Base-by-base conservation (phyloP, 2,797 vertebrate species). In the Aldrovandia affinis region DNA sequence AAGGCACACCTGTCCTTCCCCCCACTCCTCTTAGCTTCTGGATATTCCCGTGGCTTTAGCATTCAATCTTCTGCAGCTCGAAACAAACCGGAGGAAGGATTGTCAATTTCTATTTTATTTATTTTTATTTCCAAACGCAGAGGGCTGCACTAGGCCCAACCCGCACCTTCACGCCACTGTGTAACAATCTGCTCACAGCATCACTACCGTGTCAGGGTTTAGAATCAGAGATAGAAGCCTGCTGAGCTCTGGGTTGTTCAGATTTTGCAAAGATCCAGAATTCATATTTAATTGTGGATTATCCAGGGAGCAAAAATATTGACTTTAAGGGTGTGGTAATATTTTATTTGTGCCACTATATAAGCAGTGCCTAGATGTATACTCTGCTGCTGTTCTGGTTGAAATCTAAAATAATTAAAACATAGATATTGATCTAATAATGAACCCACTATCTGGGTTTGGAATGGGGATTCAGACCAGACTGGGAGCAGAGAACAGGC, bases 1-100 rank as follows among this genome's bases (percentile, higher is more conserved):
- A 42, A 75, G 61, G 30, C 75, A 70, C n/a, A 68, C 80, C 81
- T 47, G 47, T 47, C 82, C 61, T 78, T 22, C 86, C 63, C 22
- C 15, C 87, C 81, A 63, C 57, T 87, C 86, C 30, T 77, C 81
- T 61, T 36, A 54, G 83, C 65, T 73, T 78, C 36, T 44, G 79
- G 79, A 50, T 59, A 55, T 59, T 81, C 30, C 47, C 25, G 52
- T 36, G 52, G 54, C 79, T 55, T 47, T 57, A 44, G 6, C 54
- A 44, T 81, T 59, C 30, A 59, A 59, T 81, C 55, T 59, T 79
- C 25, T 33, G 73, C 52, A 36, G 25, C 77, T 63, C 63, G 36
- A 83, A 47, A 75, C 70, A 61, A 73, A 14, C 52, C 15, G 28
- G 28, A 55, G 8, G 33, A 70, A 55, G 52, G 28, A 80, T 80